Evolutionary conservation across 2,797 vertebrate species (phyloP).

Genomic region (Acanthornis magna): DNA sequence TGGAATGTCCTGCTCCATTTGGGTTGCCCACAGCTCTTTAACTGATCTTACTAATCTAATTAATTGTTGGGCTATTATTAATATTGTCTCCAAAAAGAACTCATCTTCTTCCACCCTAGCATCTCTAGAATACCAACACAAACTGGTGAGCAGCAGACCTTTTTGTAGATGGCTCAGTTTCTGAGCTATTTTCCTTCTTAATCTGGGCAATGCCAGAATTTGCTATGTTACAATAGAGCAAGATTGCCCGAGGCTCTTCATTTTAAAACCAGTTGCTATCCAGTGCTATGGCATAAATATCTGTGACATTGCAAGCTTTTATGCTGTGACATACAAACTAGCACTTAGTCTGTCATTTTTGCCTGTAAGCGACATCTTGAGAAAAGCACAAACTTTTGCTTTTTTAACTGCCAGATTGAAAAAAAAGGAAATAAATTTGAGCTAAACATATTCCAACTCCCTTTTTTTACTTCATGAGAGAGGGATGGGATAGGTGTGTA

Average conservation of each 20-base stretch:
- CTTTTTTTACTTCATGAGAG: not conserved
- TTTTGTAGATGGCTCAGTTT: not conserved
- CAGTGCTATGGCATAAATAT: not conserved
- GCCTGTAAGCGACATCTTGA: not conserved
- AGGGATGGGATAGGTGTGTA: rapidly evolving
- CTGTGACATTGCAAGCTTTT: not conserved
- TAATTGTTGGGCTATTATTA: not conserved
- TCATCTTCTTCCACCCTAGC: not conserved
- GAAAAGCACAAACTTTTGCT: not conserved
- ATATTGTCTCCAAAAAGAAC: not conserved
- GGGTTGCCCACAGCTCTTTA: not conserved
- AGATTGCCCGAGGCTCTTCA: not conserved
- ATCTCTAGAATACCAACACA: not conserved
- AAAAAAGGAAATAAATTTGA: not conserved
- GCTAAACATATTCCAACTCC: not conserved
- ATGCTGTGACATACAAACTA: not conserved
- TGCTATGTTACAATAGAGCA: not conserved
- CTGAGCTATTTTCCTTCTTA: not conserved
- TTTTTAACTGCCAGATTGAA: not conserved
- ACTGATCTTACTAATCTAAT: not conserved
- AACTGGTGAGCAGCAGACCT: not conserved
- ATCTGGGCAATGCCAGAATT: not conserved
- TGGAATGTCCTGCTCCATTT: not conserved
- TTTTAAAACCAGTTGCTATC: not conserved
- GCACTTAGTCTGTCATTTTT: not conserved